phyloP scores from a whole-genome alignment of 2,797 vertebrate species.

The Aulostomus chinensis region DNA sequence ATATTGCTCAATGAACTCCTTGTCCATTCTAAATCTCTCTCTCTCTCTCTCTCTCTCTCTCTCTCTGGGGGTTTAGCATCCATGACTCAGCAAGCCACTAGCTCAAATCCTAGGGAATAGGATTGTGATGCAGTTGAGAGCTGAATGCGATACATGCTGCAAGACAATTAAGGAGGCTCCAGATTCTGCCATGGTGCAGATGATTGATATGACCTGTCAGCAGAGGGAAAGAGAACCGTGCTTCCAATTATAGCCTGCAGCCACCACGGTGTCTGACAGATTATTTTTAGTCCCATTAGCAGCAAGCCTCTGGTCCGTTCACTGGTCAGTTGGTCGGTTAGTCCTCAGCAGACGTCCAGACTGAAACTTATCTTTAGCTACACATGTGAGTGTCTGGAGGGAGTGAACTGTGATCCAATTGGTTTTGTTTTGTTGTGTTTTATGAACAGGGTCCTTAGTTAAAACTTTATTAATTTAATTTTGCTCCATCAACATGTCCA shows the following conservation, averaged over 20 bases:
- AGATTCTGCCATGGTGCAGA: slow-evolving; percentile 28
- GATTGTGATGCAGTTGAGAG: slow-evolving; percentile 23
- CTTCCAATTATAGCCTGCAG: slow-evolving; percentile 33
- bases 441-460: no score
- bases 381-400: no score
- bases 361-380: no score
- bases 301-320: background rate
- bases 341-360: background rate
- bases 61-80: slow-evolving; percentile 26
- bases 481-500: no score
- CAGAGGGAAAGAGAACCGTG: slow-evolving; percentile 11
- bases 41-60: no score
- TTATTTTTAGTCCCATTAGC: slow-evolving; percentile 49
- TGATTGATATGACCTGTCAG: slow-evolving; percentile 22
- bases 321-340: background rate
- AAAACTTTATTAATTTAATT: no score
- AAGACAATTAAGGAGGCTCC: slow-evolving; percentile 8
- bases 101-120: slow-evolving; percentile 29
- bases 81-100: slow-evolving; percentile 48
- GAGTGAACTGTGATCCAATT: no score
- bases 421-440: no score
- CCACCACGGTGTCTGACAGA: slow-evolving; percentile 12
- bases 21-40: slow-evolving; percentile 32
- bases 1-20: slow-evolving; percentile 41
- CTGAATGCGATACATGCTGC: slow-evolving; percentile 3